Conservation (phyloP, 2,113 vertebrate genomes). For the Myotis yumanensis region DNA sequence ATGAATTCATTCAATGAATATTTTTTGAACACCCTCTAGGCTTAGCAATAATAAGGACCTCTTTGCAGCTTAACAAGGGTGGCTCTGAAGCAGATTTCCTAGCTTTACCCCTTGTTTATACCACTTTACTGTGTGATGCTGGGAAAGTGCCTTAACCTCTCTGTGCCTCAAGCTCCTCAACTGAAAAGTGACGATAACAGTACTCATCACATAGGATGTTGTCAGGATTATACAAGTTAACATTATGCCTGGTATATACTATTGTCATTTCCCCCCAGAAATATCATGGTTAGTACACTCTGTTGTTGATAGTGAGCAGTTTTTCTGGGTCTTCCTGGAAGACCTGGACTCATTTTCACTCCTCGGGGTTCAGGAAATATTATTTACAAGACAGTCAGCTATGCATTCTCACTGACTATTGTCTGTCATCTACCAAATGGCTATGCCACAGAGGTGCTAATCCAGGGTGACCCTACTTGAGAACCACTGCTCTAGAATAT, state of each 20-base stretch:
- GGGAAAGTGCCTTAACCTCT: background rate
- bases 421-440: background rate
- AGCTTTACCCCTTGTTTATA: background rate
- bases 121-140: background rate
- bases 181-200: background rate
- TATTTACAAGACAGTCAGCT: background rate
- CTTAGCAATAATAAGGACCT: background rate
- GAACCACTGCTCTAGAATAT: background rate
- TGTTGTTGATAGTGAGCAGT: background rate
- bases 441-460: background rate
- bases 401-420: background rate
- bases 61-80: background rate
- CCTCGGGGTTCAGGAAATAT: background rate
- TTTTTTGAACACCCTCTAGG: background rate
- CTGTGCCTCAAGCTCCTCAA: background rate
- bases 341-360: background rate
- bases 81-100: background rate
- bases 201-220: background rate
- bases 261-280: background rate
- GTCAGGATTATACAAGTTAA: background rate
- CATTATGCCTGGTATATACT: background rate
- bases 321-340: conserved; percentile 36
- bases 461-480: background rate
- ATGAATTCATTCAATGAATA: background rate
- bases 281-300: background rate